These are phyloP conservation scores for Epinotia demarniana DNA, from an alignment of 2,888 invertebrate genomes.

Conservation along the genomic window DNA sequence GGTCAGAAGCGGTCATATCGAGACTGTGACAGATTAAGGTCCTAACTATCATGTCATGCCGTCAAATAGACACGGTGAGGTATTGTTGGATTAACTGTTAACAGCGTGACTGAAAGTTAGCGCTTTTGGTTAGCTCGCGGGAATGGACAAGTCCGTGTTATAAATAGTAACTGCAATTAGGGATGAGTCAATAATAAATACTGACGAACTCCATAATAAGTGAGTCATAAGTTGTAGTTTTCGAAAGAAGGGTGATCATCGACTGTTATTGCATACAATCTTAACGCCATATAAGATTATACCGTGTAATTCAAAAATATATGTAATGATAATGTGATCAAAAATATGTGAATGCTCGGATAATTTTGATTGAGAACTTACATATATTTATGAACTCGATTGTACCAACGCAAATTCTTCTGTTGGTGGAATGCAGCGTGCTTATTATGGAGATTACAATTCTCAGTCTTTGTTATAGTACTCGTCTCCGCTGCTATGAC, in stretches of 20 bases:
- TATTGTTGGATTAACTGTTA: slow-evolving; percentile 59
- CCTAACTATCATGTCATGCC: slow-evolving; percentile 44
- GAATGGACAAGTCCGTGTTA: slow-evolving; percentile 45
- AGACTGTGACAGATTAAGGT: neutral
- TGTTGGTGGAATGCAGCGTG: neutral
- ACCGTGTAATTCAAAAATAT: neutral
- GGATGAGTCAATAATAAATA: neutral
- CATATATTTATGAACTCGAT: no score
- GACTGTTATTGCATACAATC: neutral
- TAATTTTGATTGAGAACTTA: no score
- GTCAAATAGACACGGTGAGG: slow-evolving; percentile 52
- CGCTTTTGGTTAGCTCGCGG: slow-evolving; percentile 46
- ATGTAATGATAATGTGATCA: no score
- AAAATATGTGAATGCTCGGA: no score
- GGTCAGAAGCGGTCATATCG: neutral
- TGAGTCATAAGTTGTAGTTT: neutral
- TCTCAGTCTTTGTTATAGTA: neutral
- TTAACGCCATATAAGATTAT: neutral
- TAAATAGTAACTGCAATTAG: slow-evolving; percentile 51
- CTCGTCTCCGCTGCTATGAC: neutral
- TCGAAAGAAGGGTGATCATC: neutral
- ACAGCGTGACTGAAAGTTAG: slow-evolving; percentile 54
- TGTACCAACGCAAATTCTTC: neutral
- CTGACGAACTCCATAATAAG: neutral
- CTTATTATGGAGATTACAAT: neutral